phyloP scores from a whole-genome alignment of 2,113 vertebrate species.

The Forbesichthys agassizii region DNA sequence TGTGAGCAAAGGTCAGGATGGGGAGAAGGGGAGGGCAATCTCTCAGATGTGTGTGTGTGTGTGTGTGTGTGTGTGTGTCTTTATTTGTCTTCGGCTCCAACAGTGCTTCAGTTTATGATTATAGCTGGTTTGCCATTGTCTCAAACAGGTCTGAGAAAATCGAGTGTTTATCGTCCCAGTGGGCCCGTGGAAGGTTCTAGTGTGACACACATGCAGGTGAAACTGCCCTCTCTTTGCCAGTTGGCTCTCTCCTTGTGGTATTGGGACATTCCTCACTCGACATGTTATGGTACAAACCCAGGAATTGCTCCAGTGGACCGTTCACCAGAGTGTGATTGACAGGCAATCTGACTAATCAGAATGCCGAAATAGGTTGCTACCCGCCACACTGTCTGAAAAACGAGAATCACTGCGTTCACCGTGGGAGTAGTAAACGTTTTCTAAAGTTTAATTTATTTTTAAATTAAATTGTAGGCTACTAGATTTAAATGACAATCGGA shows the following conservation, averaged over 20 bases:
- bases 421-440: too few relatives aligned
- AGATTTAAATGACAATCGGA: too few relatives aligned
- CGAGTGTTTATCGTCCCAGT: constrained; percentile 19
- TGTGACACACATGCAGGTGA: constrained; percentile 46
- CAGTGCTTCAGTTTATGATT: constrained; percentile 51
- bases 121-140: constrained; percentile 45
- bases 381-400: too few relatives aligned
- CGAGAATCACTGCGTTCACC: too few relatives aligned
- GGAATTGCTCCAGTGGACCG: neutral
- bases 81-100: constrained; percentile 56
- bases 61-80: constrained; percentile 36
- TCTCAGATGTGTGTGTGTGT: constrained; percentile 31
- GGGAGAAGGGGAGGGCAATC: constrained; percentile 42
- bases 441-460: too few relatives aligned
- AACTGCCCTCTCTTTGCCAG: neutral
- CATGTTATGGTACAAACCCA: constrained; percentile 7
- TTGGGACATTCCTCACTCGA: neutral
- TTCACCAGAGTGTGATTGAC: too few relatives aligned
- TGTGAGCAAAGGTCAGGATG: constrained; percentile 74
- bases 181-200: constrained; percentile 16
- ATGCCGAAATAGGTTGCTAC: too few relatives aligned
- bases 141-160: constrained; percentile 26
- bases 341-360: too few relatives aligned
- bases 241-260: neutral
- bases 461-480: too few relatives aligned